phyloP scores from a whole-genome alignment of 2,113 vertebrate species.

The Entosphenus tridentatus region DNA sequence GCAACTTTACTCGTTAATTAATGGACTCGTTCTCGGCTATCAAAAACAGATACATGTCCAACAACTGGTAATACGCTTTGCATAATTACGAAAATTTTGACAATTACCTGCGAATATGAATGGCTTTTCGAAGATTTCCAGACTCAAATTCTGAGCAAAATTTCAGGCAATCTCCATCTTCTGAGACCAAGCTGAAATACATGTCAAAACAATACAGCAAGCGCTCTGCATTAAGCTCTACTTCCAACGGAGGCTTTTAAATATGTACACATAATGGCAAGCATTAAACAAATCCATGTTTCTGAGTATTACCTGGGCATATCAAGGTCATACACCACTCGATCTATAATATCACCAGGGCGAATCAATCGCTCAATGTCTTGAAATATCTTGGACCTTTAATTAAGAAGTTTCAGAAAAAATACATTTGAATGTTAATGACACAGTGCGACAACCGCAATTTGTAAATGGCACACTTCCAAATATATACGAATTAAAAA shows the following conservation, averaged over 20 bases:
- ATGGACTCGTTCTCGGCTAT: too few species aligned
- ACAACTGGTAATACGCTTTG: too few species aligned
- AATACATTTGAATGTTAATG: too few species aligned
- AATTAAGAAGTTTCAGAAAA: slow-evolving; percentile 10
- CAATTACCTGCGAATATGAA: slow-evolving; percentile 79
- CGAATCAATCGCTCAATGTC: slow-evolving; percentile 92
- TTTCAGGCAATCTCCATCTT: slow-evolving; percentile 57
- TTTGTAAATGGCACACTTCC: too few species aligned
- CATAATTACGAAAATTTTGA: too few species aligned
- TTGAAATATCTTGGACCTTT: slow-evolving; percentile 81
- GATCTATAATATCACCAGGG: slow-evolving; percentile 74
- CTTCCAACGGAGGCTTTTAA: too few species aligned
- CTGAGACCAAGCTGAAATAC: slow-evolving; percentile 20
- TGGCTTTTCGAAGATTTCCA: slow-evolving; percentile 79
- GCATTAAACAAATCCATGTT: too few species aligned
- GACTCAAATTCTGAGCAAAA: slow-evolving; percentile 98
- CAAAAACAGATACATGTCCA: too few species aligned
- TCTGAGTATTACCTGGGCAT: slow-evolving; percentile 32
- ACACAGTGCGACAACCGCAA: too few species aligned
- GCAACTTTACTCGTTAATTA: too few species aligned
- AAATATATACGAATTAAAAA: too few species aligned
- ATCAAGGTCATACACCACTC: slow-evolving; percentile 80
- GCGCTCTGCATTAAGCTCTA: background rate
- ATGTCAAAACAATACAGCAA: background rate
- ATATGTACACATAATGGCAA: too few species aligned